Base-by-base conservation (phyloP, 2,888 invertebrate species). In the Eristalinus aeneus region DNA sequence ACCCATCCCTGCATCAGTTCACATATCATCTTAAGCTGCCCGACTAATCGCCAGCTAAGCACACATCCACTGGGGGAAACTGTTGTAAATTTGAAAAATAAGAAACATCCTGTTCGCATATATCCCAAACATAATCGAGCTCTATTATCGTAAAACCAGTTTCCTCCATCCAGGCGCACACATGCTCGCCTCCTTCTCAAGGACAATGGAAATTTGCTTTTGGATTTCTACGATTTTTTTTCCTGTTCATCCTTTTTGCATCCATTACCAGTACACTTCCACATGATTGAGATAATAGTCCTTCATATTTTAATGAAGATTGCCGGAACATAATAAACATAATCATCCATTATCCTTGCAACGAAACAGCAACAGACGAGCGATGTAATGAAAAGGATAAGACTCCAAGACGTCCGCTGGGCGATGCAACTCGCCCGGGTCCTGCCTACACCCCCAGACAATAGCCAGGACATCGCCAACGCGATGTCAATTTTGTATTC, bases 301-400 rank as follows among this genome's bases (percentile, higher is more conserved):
- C 53, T 73, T 86, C 78, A 82, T 82, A 86, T 82, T 86, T 86
- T 86, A 86, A 86, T 86, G 77, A 82, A 82, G 77, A 82, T 82
- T 82, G 82, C 60, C 86, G 86, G 82, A 82, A 80, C 71, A 71
- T 82, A 82, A 86, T 86, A 86, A 82, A 78, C 82, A 82, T 86
- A 86, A 86, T 82, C 82, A 74, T 86, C 77, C 36, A 78, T 86
- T 86, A 86, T 86, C 74, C 82, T 82, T 82, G 77, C 82, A 86
- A 78, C 54, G 65, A 74, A 86, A 86, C 67, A 77, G 67, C 74
- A 69, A 73, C 31, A 69, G 61, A 68, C 72, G 46, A 16, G 16
- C 16, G 46, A 16, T 46, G 46, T 76, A 76, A 80, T 79, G 80
- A 80, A 76, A 80, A 67, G 74, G 81, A 77, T 77, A 78, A 67